These are phyloP conservation scores for Ptiloglossa arizonensis DNA, from an alignment of 1,140 invertebrate species.

Conservation along the genomic window DNA sequence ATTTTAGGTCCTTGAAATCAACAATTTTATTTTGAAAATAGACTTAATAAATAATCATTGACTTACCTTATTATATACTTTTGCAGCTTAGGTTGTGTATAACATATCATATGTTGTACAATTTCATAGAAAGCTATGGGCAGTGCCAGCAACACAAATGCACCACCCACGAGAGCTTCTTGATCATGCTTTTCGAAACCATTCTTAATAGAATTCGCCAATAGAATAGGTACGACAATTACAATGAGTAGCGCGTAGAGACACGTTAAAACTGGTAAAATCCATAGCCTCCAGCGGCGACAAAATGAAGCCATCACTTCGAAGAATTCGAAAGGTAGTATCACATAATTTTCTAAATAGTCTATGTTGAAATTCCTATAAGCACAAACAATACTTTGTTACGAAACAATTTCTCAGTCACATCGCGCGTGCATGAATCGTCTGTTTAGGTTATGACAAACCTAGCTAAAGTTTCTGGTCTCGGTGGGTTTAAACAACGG, in stretches of 20 bases:
- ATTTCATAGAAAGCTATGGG: constrained; percentile 98
- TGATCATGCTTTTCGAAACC: constrained; percentile 88
- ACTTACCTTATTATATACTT: constrained; percentile 95
- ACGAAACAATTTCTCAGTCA: not conserved
- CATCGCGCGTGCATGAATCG: not conserved
- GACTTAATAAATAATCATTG: not conserved
- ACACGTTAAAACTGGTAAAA: constrained; percentile 90
- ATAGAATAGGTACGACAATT: constrained; percentile 91
- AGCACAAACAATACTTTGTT: not conserved
- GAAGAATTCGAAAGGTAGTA: constrained; percentile 51
- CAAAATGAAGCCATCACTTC: constrained; percentile 81
- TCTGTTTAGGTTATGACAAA: constrained; percentile 20
- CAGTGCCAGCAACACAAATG: constrained; percentile 94
- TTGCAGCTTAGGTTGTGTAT: constrained; percentile 95
- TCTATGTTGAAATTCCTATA: not conserved
- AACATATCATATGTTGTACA: constrained; percentile 95
- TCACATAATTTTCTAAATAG: constrained; percentile 48
- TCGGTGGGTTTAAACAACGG: not conserved
- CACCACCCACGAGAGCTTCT: constrained; percentile 91
- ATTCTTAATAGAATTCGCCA: constrained; percentile 88
- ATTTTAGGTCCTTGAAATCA: no score
- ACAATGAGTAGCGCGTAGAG: constrained; percentile 91
- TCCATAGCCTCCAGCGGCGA: constrained; percentile 93
- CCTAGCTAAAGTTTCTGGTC: not conserved
- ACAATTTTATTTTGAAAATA: not conserved